phyloP scores from a whole-genome alignment of 1,140 invertebrate species.

The Hormaphis cornu region DNA sequence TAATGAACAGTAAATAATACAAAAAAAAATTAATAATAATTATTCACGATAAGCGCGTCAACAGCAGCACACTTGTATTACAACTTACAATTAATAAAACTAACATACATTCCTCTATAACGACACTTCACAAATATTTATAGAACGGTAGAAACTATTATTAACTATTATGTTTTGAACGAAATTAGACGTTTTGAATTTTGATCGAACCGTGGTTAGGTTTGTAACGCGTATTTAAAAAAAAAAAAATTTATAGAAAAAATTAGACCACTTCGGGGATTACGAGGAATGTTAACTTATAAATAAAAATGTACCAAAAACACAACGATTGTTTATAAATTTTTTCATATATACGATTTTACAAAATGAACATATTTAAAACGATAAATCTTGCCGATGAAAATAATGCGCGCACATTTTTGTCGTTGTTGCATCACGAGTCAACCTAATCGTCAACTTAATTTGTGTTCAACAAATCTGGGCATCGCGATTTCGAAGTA shows the following conservation, averaged over 20 bases:
- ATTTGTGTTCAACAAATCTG: not conserved
- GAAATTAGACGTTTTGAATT: not conserved
- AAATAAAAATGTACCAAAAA: conserved; percentile 1
- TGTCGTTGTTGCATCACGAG: not conserved
- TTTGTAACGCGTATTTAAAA: too few relatives aligned
- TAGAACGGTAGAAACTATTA: not conserved
- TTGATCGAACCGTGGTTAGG: not conserved
- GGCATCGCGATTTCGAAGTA: not conserved
- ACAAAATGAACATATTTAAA: conserved; percentile 9
- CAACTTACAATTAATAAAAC: not conserved
- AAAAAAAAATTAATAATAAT: not conserved
- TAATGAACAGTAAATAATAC: conserved; percentile 5
- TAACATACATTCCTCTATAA: not conserved
- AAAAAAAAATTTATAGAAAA: not conserved
- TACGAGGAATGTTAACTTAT: conserved; percentile 15
- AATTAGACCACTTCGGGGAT: not conserved
- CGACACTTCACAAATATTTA: not conserved
- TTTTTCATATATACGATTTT: conserved; percentile 5
- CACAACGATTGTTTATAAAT: not conserved
- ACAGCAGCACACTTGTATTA: not conserved
- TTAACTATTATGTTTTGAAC: not conserved
- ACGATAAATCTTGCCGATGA: not conserved
- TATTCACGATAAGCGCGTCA: not conserved
- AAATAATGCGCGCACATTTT: not conserved
- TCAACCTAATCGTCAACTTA: not conserved